Evolutionary conservation across 2,797 vertebrate genomes (phyloP).

Genomic region (Limosa lapponica): DNA sequence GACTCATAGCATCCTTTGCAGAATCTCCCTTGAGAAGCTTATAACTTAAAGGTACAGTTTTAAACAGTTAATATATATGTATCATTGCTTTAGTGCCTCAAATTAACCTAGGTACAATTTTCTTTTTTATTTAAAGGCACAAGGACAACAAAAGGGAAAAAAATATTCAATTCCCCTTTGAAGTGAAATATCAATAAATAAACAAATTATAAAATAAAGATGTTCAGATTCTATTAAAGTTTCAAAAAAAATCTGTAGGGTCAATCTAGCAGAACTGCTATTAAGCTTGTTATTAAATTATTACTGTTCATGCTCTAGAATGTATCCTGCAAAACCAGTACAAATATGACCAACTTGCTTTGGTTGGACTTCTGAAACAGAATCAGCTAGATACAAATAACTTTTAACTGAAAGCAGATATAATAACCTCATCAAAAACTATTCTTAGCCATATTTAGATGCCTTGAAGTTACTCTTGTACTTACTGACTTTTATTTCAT

Average conservation of each 20-base stretch:
- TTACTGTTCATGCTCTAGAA: neutral
- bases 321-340: neutral
- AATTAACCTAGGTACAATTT: neutral
- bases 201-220: neutral
- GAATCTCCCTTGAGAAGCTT: neutral
- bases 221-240: neutral
- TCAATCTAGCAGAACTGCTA: neutral
- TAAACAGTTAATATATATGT: neutral
- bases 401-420: neutral
- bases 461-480: neutral
- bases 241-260: neutral
- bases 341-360: neutral
- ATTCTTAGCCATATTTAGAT: neutral
- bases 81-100: neutral
- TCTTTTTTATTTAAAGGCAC: neutral
- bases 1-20: neutral
- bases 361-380: neutral
- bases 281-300: neutral
- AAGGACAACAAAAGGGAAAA: neutral
- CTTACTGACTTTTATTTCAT: neutral
- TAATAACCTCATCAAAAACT: neutral
- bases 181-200: neutral
- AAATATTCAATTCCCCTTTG: neutral
- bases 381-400: neutral
- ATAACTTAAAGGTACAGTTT: neutral